Percentiles rank a stretch among this genome's conserved stretches.
phyloP scores from a whole-genome alignment of 2,888 invertebrate genomes.

The Agapostemon virescens region DNA sequence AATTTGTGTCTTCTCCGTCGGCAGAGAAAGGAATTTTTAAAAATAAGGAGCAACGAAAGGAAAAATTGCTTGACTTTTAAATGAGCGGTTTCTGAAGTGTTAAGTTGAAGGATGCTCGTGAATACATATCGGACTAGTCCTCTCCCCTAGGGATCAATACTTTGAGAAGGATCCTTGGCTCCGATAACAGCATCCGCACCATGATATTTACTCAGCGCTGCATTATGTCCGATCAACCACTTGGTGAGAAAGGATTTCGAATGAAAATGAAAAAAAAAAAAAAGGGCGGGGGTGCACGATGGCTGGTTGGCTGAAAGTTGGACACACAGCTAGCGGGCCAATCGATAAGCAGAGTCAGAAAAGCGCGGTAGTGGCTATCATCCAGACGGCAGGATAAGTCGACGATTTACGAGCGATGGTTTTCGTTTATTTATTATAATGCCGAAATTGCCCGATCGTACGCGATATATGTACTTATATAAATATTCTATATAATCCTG shows the following conservation, averaged over 20 bases:
- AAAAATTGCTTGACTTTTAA: neutral
- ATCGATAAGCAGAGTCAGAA: constrained; percentile 51
- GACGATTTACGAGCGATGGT: constrained; percentile 40
- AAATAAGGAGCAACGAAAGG: neutral
- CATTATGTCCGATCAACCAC: constrained; percentile 23
- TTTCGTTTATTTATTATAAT: constrained; percentile 43
- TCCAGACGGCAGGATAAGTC: constrained; percentile 46
- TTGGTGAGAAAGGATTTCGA: constrained; percentile 11
- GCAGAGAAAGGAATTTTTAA: neutral
- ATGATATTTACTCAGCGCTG: constrained; percentile 17
- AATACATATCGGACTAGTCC: neutral
- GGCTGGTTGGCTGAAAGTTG: constrained; percentile 33
- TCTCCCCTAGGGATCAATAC: neutral
- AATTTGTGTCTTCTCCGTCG: too few species aligned
- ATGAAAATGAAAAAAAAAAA: constrained; percentile 1
- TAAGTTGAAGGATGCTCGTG: neutral
- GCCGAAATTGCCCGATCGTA: neutral
- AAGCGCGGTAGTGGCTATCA: constrained; percentile 43
- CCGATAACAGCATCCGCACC: constrained; percentile 2
- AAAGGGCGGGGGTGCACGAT: neutral
- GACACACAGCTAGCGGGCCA: constrained; percentile 19
- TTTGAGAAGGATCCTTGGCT: constrained; percentile 27
- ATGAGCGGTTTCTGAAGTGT: neutral
- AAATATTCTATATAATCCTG: too few species aligned
- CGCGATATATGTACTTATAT: constrained; percentile 13